phyloP scores from a whole-genome alignment of 1,140 invertebrate species.

The Arctopsyche grandis region DNA sequence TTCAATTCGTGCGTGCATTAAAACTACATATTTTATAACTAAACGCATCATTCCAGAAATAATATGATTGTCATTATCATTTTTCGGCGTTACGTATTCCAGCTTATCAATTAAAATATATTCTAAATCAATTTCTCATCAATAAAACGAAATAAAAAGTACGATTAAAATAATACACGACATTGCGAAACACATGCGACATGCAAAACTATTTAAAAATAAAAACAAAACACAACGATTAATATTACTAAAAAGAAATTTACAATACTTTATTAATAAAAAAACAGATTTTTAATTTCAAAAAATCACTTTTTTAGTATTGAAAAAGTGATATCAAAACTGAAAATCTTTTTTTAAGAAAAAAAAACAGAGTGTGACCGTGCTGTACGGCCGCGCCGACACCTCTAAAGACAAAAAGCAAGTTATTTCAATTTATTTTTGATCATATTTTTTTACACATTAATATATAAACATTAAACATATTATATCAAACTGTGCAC shows the following conservation, averaged over 20 bases:
- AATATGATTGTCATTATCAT: too few relatives aligned
- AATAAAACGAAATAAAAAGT: constrained; percentile 27
- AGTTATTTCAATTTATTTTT: constrained; percentile 20
- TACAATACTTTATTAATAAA: neutral
- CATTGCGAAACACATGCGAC: constrained; percentile 47
- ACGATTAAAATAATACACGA: constrained; percentile 36
- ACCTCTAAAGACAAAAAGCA: constrained; percentile 51
- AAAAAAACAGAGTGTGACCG: constrained; percentile 41
- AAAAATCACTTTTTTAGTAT: too few relatives aligned
- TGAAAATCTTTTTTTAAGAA: neutral
- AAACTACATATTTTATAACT: neutral
- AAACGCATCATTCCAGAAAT: neutral
- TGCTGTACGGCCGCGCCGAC: constrained; percentile 53
- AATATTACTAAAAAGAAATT: neutral
- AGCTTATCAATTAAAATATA: constrained; percentile 21
- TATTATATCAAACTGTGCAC: constrained; percentile 8
- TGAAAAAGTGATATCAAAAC: too few relatives aligned
- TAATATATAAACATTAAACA: too few relatives aligned
- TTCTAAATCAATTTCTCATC: constrained; percentile 5
- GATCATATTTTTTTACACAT: neutral
- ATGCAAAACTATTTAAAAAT: constrained; percentile 40
- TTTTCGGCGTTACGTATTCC: neutral
- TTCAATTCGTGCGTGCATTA: constrained; percentile 20
- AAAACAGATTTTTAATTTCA: neutral
- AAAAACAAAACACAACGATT: neutral